Evolutionary conservation across 2,888 invertebrate species (phyloP), one percentile per base, ranked within the genome.

Genomic region (Pecten maximus): DNA sequence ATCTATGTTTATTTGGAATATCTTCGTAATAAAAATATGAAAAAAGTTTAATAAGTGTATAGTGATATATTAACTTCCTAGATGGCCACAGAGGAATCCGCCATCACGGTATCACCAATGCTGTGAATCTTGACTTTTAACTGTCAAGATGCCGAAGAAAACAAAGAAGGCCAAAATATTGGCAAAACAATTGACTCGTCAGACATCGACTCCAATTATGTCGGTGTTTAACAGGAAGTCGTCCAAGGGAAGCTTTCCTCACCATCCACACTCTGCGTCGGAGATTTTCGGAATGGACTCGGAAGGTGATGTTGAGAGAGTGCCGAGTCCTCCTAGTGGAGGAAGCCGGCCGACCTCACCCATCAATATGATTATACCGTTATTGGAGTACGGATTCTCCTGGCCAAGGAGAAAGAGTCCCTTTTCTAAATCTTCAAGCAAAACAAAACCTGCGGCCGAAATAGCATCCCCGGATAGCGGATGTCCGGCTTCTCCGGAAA

Each of bases 341-440:
- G 90, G 90, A 28, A 91, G 91, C n/a, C 44, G 91, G 60, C 90
- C 91, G 3, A 91, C 91, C 0, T 91, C 91, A 35, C 91, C 91
- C 23, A 19, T 91, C 16, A 89, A 89, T n/a, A 90, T 91, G 48
- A 89, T 91, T 40, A 88, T 91, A 19, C 91, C 91, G 0, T 87
- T 91, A n/a, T 60, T 91, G 88, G 91, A 91, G 48, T 89, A 91
- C 88, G 91, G 91, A 40, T 91, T 91, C 54, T 91, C 91, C 0
- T 91, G 91, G 91, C 91, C 91, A 3, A 90, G 91, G 44, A 48
- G 91, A 12, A 91, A 91, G 60, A 91, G 91, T 91, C 91, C 91
- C 40, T 89, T 90, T 40, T 74, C 74, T 28, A 91, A 89, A 60
- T 89, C 90, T 3, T 87, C 89, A 19, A 89, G 23, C 6, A 90